Evolutionary conservation across 2,113 vertebrate species (phyloP), one percentile per base, ranked within the genome.

Genomic region (Canis aureus): DNA sequence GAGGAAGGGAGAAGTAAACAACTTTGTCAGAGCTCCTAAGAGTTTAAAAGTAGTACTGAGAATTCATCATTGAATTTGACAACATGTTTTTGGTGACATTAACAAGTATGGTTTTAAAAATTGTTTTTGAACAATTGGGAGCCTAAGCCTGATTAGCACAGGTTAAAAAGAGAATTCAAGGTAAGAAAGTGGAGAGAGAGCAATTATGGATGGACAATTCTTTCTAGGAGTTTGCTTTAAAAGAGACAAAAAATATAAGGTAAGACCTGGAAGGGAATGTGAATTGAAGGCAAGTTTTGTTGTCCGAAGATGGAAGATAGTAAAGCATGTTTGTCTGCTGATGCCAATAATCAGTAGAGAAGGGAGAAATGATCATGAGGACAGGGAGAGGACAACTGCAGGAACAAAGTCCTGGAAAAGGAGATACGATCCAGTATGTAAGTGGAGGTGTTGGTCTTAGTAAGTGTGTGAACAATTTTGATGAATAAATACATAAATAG

Each of bases 101-200:
- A 17, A 96, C 55, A 59, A 86, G 60, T 27, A 2, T 51, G 11
- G 57, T 95, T 95, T 93, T 49, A n/a, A 85, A 93, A 82, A 89
- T 38, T 51, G 29, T 57, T 89, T 93, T 91, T 73, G 74, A 76
- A 96, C 64, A 11, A 59, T 20, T 84, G 25, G 25, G 11, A 60
- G 38, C 12, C 20, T 43, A 80, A 88, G 20, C 23, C 69, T 84
- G 57, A 91, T 91, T 89, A 85, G 81, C 23, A 74, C 51, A 80
- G 64, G 29, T 76, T 93, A 35, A 64, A 93, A 95, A 95, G 59
- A 94, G 57, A 96, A 62, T 92, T 59, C 66, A 64, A 64, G 69
- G 43, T 64, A 10, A 92, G 38, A 88, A 80, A 80, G 5, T 79
- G 8, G n/a, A 92, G 62, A 92, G 62, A 92, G 19, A 87, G 10